Percentiles rank a stretch among this genome's conserved stretches.
Evolutionary conservation across 1,140 invertebrate species (phyloP).

Genomic region (Drosophila cardini): DNA sequence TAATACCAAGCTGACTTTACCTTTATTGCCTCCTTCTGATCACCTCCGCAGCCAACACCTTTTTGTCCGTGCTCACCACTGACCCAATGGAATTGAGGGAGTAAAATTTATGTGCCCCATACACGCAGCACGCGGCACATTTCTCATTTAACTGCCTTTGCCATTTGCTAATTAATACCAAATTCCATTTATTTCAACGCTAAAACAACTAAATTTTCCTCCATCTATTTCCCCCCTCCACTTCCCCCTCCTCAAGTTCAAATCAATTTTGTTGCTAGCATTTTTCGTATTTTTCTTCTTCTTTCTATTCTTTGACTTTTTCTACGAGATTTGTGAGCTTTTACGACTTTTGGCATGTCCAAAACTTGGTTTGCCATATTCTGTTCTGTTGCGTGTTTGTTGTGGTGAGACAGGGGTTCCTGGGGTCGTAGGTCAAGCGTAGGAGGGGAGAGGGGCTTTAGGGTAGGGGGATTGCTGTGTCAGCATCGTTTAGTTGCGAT

Average conservation of each 20-base stretch:
- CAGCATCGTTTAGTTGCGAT: slow-evolving; percentile 67
- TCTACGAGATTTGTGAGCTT: slow-evolving; percentile 74
- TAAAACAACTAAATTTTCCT: slow-evolving; percentile 75
- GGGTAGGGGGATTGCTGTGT: slow-evolving; percentile 26
- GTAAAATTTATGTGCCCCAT: slow-evolving; percentile 65
- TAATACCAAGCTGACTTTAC: slow-evolving; percentile 50
- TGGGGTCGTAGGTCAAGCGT: slow-evolving; percentile 11
- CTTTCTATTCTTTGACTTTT: slow-evolving; percentile 55
- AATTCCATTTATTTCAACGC: slow-evolving; percentile 74
- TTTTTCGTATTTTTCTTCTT: slow-evolving; percentile 50
- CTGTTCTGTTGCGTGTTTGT: slow-evolving; percentile 51
- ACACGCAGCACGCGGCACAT: slow-evolving; percentile 71
- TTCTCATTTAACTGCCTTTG: slow-evolving; percentile 79
- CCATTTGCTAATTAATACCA: slow-evolving; percentile 82
- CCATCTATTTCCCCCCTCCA: background rate
- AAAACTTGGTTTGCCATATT: slow-evolving; percentile 24
- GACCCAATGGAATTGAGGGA: slow-evolving; percentile 7
- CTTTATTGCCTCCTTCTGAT: slow-evolving; percentile 49
- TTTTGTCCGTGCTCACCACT: background rate
- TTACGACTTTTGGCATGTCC: slow-evolving; percentile 76
- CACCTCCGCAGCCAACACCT: background rate
- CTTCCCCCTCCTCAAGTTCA: slow-evolving; percentile 35
- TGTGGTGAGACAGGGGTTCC: background rate
- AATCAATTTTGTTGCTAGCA: slow-evolving; percentile 72
- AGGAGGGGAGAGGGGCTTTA: background rate